Base-by-base conservation (phyloP, 2,888 invertebrate genomes). In the Euspilapteryx auroguttella region DNA sequence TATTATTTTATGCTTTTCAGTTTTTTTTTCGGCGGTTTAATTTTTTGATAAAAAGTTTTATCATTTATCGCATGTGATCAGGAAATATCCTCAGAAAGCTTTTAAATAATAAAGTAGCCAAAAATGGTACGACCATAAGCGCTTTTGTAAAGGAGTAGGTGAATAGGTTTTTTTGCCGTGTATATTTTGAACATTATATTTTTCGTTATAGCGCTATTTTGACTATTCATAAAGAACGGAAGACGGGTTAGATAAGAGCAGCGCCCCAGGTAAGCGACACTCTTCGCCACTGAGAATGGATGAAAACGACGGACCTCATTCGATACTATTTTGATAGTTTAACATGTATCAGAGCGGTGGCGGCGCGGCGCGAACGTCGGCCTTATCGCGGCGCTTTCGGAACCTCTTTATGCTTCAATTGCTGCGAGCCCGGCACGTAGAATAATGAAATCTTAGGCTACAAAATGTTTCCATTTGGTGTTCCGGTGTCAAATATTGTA, bases 401-500 rank as follows among this genome's bases (percentile, higher is more conserved):
- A 62, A 59, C 55, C 62, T 57, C 55, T 56, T 50, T 56, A 59
- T 63, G 61, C 58, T 58, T 56, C 56, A 61, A 61, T 57, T 51
- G 55, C 53, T 49, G 49, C 53, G 54, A 57, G 56, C 52, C 56
- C 45, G 49, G 53, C 58, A 63, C 59, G 63, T 62, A 61, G n/a
- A n/a, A n/a, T n/a, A n/a, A n/a, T n/a, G n/a, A n/a, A n/a, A n/a
- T 51, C 59, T 59, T 55, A 61, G 52, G 52, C 44, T n/a, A n/a
- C n/a, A n/a, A n/a, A n/a, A n/a, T n/a, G n/a, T n/a, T n/a, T n/a
- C n/a, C n/a, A n/a, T n/a, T n/a, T n/a, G n/a, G n/a, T n/a, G n/a
- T n/a, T n/a, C n/a, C n/a, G 42, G 50, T 54, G 62, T 61, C 56
- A 62, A 64, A 64, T 62, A 61, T n/a, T n/a, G n/a, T n/a, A n/a